Evolutionary conservation across 2,113 vertebrate genomes (phyloP).

Genomic region (Muntiacus reevesi): DNA sequence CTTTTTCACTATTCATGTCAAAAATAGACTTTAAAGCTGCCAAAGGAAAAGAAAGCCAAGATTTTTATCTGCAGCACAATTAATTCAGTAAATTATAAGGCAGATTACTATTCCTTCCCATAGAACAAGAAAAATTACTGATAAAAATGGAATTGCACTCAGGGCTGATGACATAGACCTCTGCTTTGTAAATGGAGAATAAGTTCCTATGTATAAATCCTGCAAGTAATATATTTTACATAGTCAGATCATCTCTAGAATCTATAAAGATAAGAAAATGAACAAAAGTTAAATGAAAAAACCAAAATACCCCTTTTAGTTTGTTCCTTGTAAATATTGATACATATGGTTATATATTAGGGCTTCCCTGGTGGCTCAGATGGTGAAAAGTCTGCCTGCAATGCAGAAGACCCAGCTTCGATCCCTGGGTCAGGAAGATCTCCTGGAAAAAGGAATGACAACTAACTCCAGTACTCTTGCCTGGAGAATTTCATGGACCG

Average conservation of each 20-base stretch:
- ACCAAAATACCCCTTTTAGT: not conserved
- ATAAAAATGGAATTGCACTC: conserved; percentile 22
- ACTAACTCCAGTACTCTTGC: not conserved
- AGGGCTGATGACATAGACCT: not conserved
- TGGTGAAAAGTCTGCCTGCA: not conserved
- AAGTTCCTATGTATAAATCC: not conserved
- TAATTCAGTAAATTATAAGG: not conserved
- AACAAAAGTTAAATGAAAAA: not conserved
- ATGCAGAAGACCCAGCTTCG: not conserved
- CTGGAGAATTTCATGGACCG: not conserved
- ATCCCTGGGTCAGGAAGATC: not conserved
- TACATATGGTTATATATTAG: not conserved
- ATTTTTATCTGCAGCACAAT: not conserved
- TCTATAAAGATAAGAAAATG: conserved; percentile 25
- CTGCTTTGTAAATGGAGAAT: conserved; percentile 12
- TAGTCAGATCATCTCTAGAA: not conserved
- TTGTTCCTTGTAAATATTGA: not conserved
- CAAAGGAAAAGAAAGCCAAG: conserved; percentile 28
- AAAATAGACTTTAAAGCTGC: conserved; percentile 46
- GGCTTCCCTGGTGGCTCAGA: not conserved
- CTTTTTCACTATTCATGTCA: not conserved
- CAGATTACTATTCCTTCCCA: conserved; percentile 3
- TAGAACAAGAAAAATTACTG: conserved; percentile 21
- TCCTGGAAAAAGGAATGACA: not conserved
- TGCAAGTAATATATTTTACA: conserved; percentile 1